phyloP scores from a whole-genome alignment of 30 jellyfish, hydroid and myxozoan species.

The Aurelia sp. region DNA sequence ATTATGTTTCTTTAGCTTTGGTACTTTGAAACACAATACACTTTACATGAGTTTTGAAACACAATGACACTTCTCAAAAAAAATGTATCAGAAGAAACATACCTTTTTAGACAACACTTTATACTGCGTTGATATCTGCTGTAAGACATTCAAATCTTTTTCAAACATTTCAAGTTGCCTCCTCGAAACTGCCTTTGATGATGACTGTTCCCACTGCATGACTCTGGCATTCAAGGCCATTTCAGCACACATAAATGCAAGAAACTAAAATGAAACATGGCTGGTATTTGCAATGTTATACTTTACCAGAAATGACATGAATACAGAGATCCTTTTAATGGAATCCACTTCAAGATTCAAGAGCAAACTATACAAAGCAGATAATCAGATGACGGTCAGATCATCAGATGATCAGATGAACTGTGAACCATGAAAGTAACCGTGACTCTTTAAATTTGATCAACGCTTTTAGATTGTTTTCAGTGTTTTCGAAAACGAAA shows the following conservation, averaged over 20 bases:
- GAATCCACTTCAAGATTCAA: neutral
- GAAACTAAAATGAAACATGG: slow-evolving; percentile 14
- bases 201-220: slow-evolving; percentile 44
- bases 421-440: too few species aligned
- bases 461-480: too few species aligned
- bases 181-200: neutral
- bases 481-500: too few species aligned
- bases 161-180: slow-evolving; percentile 54
- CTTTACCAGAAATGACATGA: neutral
- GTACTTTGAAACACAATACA: too few species aligned
- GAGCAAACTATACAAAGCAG: neutral
- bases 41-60: too few species aligned
- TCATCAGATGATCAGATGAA: too few species aligned
- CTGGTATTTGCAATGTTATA: neutral
- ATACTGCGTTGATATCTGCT: slow-evolving; percentile 14
- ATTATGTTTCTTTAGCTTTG: too few species aligned
- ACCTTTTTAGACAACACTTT: slow-evolving; percentile 17
- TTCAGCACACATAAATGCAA: slow-evolving; percentile 59
- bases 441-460: too few species aligned
- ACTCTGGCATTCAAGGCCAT: slow-evolving; percentile 68
- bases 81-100: neutral
- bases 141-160: slow-evolving; percentile 36
- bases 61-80: too few species aligned
- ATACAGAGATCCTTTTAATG: neutral
- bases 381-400: too few species aligned